Percentiles rank a stretch among this genome's conserved stretches.
These are phyloP conservation scores for Anarhynchus alexandrinus DNA, from an alignment of 2,113 vertebrate species.

Conservation along the genomic window DNA sequence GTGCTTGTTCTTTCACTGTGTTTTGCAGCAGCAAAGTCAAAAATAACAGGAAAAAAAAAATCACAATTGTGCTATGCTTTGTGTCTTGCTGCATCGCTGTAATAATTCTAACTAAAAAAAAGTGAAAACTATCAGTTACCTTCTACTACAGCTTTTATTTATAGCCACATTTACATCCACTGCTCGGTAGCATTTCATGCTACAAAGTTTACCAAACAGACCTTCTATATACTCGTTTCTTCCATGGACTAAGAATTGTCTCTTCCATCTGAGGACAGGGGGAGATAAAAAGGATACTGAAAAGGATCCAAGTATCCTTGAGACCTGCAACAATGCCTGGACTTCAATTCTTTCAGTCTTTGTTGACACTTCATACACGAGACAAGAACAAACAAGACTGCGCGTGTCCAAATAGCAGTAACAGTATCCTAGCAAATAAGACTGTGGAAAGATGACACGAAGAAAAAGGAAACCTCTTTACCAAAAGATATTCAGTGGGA, in stretches of 20 bases:
- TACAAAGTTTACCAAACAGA: not conserved
- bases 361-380: not conserved
- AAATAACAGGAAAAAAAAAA: not conserved
- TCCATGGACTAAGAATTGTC: not conserved
- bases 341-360: rapidly evolving
- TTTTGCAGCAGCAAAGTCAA: not conserved
- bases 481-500: not conserved
- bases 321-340: not conserved
- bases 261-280: not conserved
- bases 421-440: rapidly evolving
- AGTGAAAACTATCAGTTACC: rapidly evolving
- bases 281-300: rapidly evolving
- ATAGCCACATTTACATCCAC: not conserved
- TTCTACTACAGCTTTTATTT: not conserved
- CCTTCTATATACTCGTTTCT: not conserved
- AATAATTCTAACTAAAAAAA: not conserved
- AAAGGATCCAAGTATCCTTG: not conserved
- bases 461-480: not conserved
- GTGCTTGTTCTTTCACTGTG: not conserved
- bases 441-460: rapidly evolving
- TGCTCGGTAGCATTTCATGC: rapidly evolving
- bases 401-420: rapidly evolving
- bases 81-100: rapidly evolving
- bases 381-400: rapidly evolving
- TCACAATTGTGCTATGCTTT: not conserved